Conservation (phyloP, 2,797 vertebrate species). For the Monodelphis domestica region DNA sequence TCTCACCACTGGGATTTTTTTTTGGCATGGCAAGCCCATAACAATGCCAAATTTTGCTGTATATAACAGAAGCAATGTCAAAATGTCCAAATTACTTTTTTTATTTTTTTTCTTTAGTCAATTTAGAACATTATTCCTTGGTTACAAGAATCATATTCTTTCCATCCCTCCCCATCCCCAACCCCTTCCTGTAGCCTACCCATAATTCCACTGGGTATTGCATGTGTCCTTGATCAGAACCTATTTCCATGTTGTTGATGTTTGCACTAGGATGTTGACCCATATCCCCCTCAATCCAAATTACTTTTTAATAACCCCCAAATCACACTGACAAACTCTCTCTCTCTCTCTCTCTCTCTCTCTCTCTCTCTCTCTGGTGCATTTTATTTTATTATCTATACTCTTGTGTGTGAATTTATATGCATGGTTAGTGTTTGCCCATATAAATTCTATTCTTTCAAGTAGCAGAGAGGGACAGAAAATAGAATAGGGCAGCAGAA, state of each 20-base stretch:
- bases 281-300: too few relatives aligned
- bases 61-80: conserved; percentile 20
- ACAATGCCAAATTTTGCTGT: conserved; percentile 15
- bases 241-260: too few relatives aligned
- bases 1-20: not conserved
- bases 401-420: not conserved
- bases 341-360: conserved; percentile 8
- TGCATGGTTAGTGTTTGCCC: not conserved
- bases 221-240: too few relatives aligned
- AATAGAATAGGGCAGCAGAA: not conserved
- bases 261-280: too few relatives aligned
- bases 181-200: too few relatives aligned
- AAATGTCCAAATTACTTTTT: conserved; percentile 15
- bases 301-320: not conserved
- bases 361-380: not conserved
- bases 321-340: not conserved
- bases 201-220: too few relatives aligned
- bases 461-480: not conserved
- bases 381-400: not conserved
- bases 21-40: not conserved
- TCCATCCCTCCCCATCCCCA: too few relatives aligned
- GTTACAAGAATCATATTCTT: too few relatives aligned
- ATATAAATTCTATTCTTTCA: not conserved
- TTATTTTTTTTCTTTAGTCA: too few relatives aligned
- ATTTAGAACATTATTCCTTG: too few relatives aligned